Evolutionary conservation across 1,140 invertebrate species (phyloP).

Genomic region (Bombus superbus): DNA sequence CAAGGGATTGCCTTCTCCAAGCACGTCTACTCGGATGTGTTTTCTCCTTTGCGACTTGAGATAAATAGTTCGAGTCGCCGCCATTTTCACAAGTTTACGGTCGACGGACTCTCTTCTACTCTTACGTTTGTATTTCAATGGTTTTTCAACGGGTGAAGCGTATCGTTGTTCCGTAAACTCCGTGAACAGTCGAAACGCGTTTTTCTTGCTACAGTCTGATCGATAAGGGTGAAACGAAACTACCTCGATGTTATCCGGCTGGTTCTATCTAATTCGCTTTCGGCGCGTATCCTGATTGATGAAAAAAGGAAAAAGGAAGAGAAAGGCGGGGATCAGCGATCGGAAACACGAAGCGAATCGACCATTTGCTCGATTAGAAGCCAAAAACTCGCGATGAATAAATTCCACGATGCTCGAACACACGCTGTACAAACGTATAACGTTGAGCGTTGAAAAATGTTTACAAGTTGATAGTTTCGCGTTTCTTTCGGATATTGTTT

Average conservation of each 20-base stretch:
- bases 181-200: neutral
- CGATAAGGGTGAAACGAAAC: neutral
- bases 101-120: too few species aligned
- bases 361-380: neutral
- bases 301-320: too few species aligned
- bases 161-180: neutral
- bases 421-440: neutral
- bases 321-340: neutral
- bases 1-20: neutral
- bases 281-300: neutral
- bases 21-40: neutral
- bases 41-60: neutral
- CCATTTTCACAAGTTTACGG: neutral
- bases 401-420: neutral
- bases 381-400: neutral
- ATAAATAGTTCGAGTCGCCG: neutral
- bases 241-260: neutral
- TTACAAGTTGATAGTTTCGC: neutral
- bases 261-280: neutral
- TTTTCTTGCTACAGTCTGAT: neutral
- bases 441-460: too few species aligned
- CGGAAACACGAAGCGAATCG: neutral
- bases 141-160: neutral
- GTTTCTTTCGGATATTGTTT: too few species aligned
- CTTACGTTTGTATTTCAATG: neutral